Conservation (phyloP, 2,888 invertebrate species). For the Himalopsyche japonica region DNA sequence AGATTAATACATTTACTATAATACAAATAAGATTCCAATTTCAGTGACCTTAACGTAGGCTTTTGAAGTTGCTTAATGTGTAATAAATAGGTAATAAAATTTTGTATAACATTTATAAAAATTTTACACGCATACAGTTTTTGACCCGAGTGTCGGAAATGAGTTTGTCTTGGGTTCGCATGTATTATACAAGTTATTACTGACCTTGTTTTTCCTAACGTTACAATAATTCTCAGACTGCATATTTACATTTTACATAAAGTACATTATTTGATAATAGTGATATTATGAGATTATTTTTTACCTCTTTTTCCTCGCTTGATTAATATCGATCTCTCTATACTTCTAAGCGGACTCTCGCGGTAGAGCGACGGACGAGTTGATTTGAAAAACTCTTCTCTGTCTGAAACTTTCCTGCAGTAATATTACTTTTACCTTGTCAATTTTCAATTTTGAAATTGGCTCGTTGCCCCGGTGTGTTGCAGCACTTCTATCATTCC, state of each 20-base stretch:
- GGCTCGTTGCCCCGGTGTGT: no score
- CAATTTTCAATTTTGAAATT: no score
- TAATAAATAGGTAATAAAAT: not conserved
- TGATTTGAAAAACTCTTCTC: no score
- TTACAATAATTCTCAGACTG: not conserved
- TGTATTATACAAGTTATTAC: not conserved
- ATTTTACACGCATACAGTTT: not conserved
- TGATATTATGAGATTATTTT: constrained; percentile 7
- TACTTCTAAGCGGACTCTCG: not conserved
- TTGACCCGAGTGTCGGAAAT: not conserved
- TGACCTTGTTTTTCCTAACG: not conserved
- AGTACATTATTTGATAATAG: not conserved
- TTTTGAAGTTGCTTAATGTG: not conserved
- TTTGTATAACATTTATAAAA: not conserved
- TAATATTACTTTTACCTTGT: no score
- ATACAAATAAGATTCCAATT: not conserved
- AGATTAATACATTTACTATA: not conserved
- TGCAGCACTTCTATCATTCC: not conserved
- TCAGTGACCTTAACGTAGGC: constrained; percentile 3
- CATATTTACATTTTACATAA: not conserved
- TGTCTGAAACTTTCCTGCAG: no score
- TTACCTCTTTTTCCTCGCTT: not conserved
- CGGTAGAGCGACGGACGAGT: no score
- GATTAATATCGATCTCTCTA: not conserved
- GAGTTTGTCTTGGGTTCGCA: not conserved